Evolutionary conservation across 2,888 invertebrate species (phyloP).

Genomic region (Diarsia mendica): DNA sequence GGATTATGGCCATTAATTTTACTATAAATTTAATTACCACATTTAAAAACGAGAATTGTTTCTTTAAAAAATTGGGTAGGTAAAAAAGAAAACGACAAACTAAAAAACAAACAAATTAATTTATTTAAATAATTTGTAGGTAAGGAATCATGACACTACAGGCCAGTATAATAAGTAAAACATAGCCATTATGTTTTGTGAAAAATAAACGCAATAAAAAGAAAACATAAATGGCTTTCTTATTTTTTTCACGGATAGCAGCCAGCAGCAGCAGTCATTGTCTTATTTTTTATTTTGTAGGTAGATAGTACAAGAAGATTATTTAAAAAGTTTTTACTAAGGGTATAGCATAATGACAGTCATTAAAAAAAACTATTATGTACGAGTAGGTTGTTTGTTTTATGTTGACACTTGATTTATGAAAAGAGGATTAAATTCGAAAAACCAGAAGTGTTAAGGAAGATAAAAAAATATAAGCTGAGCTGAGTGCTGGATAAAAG

Average conservation of each 20-base stretch:
- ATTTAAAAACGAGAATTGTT: neutral
- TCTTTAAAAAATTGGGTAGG: neutral
- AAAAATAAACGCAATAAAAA: neutral
- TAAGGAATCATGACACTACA: neutral
- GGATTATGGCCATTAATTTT: neutral
- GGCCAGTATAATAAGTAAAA: neutral
- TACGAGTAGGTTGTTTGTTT: neutral
- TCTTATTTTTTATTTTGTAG: too few relatives aligned
- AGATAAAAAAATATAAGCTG: neutral
- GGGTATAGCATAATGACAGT: neutral
- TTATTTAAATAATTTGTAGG: too few relatives aligned
- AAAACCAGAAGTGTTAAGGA: neutral
- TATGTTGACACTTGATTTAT: neutral
- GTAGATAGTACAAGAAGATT: too few relatives aligned
- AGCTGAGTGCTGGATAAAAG: neutral
- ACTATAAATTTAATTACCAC: neutral
- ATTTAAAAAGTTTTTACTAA: neutral
- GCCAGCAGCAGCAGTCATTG: too few relatives aligned
- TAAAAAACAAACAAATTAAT: too few relatives aligned
- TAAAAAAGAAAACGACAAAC: neutral
- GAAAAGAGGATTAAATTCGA: neutral
- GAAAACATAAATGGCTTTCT: slow-evolving; percentile 1
- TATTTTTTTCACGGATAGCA: neutral
- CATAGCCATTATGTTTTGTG: too few relatives aligned
- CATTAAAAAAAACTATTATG: too few relatives aligned